Conservation (phyloP, 2,888 invertebrate species). For the Trichopria drosophilae region DNA sequence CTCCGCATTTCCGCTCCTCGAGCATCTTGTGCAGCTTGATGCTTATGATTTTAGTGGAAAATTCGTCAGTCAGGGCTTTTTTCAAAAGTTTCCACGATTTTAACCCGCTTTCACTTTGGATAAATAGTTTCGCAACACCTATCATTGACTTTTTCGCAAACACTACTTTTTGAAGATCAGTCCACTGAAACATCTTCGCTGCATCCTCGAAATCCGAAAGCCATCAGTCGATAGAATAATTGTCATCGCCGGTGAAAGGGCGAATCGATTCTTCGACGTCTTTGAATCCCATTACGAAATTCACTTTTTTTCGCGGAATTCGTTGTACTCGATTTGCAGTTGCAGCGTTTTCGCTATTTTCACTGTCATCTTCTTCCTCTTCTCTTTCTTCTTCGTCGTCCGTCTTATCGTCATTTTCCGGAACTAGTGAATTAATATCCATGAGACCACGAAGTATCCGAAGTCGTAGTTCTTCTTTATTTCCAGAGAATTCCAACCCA, state of each 20-base stretch:
- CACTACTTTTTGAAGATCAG: slow-evolving; percentile 12
- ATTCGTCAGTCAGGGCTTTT: slow-evolving; percentile 2
- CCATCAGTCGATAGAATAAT: not conserved
- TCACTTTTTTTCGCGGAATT: not conserved
- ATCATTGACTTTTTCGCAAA: slow-evolving; percentile 24
- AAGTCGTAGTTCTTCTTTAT: slow-evolving; percentile 10
- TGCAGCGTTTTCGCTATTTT: not conserved
- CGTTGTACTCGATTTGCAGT: not conserved
- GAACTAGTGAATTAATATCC: no score
- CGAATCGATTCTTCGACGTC: slow-evolving; percentile 6
- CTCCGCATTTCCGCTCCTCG: slow-evolving; percentile 20
- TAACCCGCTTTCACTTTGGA: slow-evolving; percentile 11
- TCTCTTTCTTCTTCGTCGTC: no score
- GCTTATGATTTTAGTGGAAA: no score
- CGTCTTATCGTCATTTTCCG: no score
- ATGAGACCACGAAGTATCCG: no score
- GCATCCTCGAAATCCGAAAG: slow-evolving; percentile 16
- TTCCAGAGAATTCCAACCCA: slow-evolving; percentile 6
- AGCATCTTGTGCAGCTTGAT: no score
- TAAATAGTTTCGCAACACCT: slow-evolving; percentile 11
- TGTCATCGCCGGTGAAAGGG: not conserved
- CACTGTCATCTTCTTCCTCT: not conserved
- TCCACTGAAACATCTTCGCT: slow-evolving; percentile 8
- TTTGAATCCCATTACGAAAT: slow-evolving; percentile 10
- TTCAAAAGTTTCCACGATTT: slow-evolving; percentile 6